A percentile compares a stretch with the other conserved stretches of the same genome.
phyloP scores from a whole-genome alignment of 2,113 vertebrate genomes.

The Excalfactoria chinensis region DNA sequence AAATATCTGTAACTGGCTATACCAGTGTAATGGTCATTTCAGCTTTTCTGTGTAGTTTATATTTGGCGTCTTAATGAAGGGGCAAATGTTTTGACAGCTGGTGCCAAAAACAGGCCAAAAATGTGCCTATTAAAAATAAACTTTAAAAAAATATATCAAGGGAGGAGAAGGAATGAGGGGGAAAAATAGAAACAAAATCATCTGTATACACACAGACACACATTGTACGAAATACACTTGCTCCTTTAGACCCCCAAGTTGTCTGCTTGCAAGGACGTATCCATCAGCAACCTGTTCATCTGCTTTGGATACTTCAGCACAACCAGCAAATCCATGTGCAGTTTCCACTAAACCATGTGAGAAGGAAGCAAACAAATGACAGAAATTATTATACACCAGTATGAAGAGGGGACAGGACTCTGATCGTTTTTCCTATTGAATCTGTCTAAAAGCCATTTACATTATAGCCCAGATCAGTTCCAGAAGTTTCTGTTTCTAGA shows the following conservation, averaged over 20 bases:
- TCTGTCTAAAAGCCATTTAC: not conserved
- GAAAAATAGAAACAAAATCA: not conserved
- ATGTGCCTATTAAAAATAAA: too few species aligned
- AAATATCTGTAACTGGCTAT: slow-evolving; percentile 45
- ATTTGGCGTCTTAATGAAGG: slow-evolving; percentile 6
- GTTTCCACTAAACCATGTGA: not conserved
- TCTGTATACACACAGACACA: not conserved
- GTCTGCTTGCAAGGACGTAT: not conserved
- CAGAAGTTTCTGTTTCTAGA: not conserved
- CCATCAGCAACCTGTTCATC: not conserved
- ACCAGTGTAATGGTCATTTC: slow-evolving; percentile 31
- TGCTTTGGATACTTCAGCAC: not conserved
- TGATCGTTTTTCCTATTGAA: not conserved
- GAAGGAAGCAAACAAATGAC: not conserved
- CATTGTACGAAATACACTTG: not conserved
- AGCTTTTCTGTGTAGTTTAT: slow-evolving; percentile 33
- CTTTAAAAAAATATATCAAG: not conserved
- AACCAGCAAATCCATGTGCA: not conserved
- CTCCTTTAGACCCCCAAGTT: not conserved
- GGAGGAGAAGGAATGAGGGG: not conserved
- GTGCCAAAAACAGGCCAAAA: not conserved
- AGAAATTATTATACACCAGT: not conserved
- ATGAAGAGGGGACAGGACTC: not conserved
- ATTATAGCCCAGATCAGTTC: not conserved
- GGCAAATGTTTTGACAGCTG: slow-evolving; percentile 14